phyloP scores from a whole-genome alignment of 2,797 vertebrate genomes.

The Intellagama lesueurii region DNA sequence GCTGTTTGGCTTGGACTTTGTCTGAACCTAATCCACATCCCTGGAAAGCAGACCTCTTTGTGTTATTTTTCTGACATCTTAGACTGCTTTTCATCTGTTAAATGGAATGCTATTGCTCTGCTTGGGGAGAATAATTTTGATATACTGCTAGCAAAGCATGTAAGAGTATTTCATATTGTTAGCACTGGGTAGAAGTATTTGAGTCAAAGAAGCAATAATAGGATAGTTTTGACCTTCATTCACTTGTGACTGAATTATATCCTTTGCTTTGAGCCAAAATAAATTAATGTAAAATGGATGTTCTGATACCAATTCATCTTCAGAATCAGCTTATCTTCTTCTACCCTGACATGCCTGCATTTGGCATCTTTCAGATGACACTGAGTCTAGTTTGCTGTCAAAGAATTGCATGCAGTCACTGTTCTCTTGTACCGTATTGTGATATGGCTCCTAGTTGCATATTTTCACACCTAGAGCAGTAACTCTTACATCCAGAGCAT shows the following conservation, averaged over 20 bases:
- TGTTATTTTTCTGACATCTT: conserved; percentile 8
- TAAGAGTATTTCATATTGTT: rapidly evolving
- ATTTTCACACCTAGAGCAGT: not conserved
- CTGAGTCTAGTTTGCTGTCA: not conserved
- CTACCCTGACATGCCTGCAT: not conserved
- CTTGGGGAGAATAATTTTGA: not conserved
- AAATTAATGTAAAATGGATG: not conserved
- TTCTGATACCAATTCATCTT: not conserved
- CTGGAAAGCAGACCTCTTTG: not conserved
- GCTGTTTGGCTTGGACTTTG: too few species aligned
- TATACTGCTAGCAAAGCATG: rapidly evolving
- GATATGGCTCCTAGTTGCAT: not conserved
- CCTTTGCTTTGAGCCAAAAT: rapidly evolving
- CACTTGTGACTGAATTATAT: rapidly evolving
- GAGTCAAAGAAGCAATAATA: not conserved
- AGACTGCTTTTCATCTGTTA: not conserved
- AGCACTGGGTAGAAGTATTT: not conserved
- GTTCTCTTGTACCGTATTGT: not conserved
- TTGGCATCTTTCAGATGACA: not conserved
- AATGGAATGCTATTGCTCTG: not conserved
- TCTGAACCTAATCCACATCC: too few species aligned
- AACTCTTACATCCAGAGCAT: rapidly evolving
- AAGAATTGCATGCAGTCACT: not conserved
- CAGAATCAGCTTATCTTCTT: not conserved
- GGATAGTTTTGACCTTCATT: not conserved